phyloP scores from a whole-genome alignment of 2,797 vertebrate genomes.

The Pagetopsis macropterus region DNA sequence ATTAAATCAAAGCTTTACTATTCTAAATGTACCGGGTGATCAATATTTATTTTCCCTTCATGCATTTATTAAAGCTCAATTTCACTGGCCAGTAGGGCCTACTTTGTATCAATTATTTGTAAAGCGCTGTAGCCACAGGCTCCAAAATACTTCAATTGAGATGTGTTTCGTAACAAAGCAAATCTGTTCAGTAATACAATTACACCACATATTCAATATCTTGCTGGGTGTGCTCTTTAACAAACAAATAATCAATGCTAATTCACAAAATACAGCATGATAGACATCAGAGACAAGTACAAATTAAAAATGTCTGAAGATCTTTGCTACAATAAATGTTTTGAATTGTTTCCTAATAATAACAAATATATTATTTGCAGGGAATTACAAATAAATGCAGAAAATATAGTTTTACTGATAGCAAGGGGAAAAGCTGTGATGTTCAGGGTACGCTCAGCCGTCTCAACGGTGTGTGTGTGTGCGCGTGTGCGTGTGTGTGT shows the following conservation, averaged over 20 bases:
- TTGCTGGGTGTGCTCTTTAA: slow-evolving; percentile 49
- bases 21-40: slow-evolving; percentile 61
- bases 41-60: slow-evolving; percentile 77
- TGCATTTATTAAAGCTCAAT: slow-evolving; percentile 77
- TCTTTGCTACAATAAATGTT: slow-evolving; percentile 19
- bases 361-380: slow-evolving; percentile 11
- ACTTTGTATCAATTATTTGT: slow-evolving; percentile 74
- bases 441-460: slow-evolving; percentile 69
- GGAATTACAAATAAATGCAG: slow-evolving; percentile 6
- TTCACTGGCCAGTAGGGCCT: slow-evolving; percentile 62
- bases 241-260: slow-evolving; percentile 39
- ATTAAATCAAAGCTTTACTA: slow-evolving; percentile 67
- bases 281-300: slow-evolving; percentile 27
- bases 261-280: slow-evolving; percentile 47
- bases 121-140: slow-evolving; percentile 65
- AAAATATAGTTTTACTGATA: slow-evolving; percentile 55
- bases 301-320: slow-evolving; percentile 45
- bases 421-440: slow-evolving; percentile 58
- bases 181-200: slow-evolving; percentile 70
- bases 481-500: slow-evolving; percentile 21
- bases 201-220: slow-evolving; percentile 66
- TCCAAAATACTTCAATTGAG: slow-evolving; percentile 70
- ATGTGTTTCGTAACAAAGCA: slow-evolving; percentile 69
- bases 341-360: slow-evolving; percentile 11
- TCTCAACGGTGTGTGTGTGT: slow-evolving; percentile 68